These are phyloP conservation scores for Lasioglossum baleicum DNA, from an alignment of 1,140 invertebrate species.

Conservation along the genomic window DNA sequence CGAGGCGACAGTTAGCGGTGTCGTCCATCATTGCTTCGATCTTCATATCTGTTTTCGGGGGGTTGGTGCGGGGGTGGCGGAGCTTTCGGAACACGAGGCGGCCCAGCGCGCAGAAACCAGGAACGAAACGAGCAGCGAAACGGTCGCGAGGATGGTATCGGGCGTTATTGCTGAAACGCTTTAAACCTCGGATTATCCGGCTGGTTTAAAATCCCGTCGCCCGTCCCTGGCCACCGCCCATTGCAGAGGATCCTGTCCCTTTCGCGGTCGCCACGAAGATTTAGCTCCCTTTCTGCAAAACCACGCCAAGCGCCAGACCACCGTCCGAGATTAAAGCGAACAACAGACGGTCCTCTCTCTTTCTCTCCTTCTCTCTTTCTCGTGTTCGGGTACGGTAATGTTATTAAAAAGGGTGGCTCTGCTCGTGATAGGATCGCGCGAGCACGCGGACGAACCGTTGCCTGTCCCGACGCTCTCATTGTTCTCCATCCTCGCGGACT, in stretches of 20 bases:
- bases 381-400: conserved; percentile 57
- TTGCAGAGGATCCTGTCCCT: conserved; percentile 23
- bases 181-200: conserved; percentile 69
- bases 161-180: conserved; percentile 62
- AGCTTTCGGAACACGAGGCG: too few species aligned
- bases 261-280: conserved; percentile 12
- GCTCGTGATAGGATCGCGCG: conserved; percentile 17
- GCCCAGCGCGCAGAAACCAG: too few species aligned
- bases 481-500: background rate
- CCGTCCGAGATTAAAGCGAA: conserved; percentile 54
- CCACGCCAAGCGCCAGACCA: conserved; percentile 8
- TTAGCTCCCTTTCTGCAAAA: conserved; percentile 28
- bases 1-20: background rate
- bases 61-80: too few species aligned
- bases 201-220: conserved; percentile 53
- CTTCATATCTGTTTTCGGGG: background rate
- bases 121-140: conserved; percentile 19
- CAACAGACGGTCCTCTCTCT: conserved; percentile 53
- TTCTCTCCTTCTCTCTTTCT: too few species aligned
- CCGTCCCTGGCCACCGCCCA: background rate
- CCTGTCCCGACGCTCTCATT: background rate
- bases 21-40: conserved; percentile 17
- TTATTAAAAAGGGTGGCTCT: conserved; percentile 70
- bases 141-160: conserved; percentile 29
- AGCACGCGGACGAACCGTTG: background rate